phyloP scores from a whole-genome alignment of 64 coral and sea anemone species.

The Trachythela sp. region DNA sequence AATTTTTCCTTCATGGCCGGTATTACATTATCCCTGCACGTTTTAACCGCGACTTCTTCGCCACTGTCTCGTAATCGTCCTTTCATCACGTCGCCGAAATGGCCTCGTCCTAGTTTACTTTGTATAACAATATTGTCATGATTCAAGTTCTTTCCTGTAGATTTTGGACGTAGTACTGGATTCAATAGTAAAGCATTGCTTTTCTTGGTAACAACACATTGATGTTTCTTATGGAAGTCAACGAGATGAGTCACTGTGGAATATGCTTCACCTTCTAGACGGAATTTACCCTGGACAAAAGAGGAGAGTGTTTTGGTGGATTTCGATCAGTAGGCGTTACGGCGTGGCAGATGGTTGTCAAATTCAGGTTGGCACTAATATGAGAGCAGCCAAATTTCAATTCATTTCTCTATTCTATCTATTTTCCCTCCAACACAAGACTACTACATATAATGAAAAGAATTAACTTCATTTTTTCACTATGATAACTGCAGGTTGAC shows the following conservation, averaged over 20 bases:
- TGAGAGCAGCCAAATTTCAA: too few species aligned
- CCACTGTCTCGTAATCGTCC: slow-evolving; percentile 47
- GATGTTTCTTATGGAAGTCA: slow-evolving; percentile 61
- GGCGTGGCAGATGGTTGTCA: too few species aligned
- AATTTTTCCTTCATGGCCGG: slow-evolving; percentile 76
- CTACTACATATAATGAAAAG: too few species aligned
- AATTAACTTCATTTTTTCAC: too few species aligned
- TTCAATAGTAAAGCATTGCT: slow-evolving; percentile 57
- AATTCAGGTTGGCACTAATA: too few species aligned
- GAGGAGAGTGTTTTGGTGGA: neutral
- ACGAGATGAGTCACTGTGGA: slow-evolving; percentile 66
- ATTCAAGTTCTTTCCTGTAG: slow-evolving; percentile 51
- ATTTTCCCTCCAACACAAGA: too few species aligned
- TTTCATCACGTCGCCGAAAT: slow-evolving; percentile 98
- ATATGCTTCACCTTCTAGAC: slow-evolving; percentile 84
- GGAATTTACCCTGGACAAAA: slow-evolving; percentile 40
- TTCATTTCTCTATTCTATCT: too few species aligned
- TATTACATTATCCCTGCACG: slow-evolving; percentile 69
- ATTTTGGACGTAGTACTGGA: slow-evolving; percentile 3
- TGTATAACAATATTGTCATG: slow-evolving; percentile 50
- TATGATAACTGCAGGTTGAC: too few species aligned
- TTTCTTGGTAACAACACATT: slow-evolving; percentile 65
- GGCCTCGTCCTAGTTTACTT: slow-evolving; percentile 71
- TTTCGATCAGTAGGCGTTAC: too few species aligned
- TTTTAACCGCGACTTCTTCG: slow-evolving; percentile 72